These are phyloP conservation scores for Myotis myotis DNA, from an alignment of 2,797 vertebrate genomes.

Conservation along the genomic window DNA sequence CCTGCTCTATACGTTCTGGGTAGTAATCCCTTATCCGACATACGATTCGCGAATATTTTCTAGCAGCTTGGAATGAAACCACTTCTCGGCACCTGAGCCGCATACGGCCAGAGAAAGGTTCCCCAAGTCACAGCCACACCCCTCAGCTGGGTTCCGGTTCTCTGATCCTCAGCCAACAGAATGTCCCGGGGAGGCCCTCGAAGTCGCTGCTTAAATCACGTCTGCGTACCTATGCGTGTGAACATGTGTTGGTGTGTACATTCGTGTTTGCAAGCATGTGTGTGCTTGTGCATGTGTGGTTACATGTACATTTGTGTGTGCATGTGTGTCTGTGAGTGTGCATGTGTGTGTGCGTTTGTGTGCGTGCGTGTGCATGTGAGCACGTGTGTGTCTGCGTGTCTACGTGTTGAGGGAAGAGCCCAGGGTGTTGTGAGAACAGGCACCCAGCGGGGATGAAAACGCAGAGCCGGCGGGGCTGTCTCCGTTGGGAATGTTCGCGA, in stretches of 20 bases:
- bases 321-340: too few species aligned
- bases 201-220: fast-evolving
- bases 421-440: neutral
- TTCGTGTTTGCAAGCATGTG: too few species aligned
- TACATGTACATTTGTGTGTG: fast-evolving
- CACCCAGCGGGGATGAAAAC: fast-evolving
- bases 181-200: neutral
- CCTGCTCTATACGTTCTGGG: neutral
- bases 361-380: fast-evolving
- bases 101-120: too few species aligned
- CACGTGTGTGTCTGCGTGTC: neutral
- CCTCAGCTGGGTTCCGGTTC: neutral
- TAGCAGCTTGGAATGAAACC: neutral
- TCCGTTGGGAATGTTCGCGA: neutral
- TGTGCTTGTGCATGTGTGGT: fast-evolving
- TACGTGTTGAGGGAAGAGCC: neutral
- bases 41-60: fast-evolving
- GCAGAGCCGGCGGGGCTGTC: fast-evolving
- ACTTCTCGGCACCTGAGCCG: neutral
- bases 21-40: neutral
- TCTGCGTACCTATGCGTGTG: too few species aligned
- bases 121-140: neutral
- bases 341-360: too few species aligned
- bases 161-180: neutral
- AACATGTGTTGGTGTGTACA: neutral